Evolutionary conservation across 2,113 vertebrate species (phyloP).

Genomic region (Porphyrio hochstetteri): DNA sequence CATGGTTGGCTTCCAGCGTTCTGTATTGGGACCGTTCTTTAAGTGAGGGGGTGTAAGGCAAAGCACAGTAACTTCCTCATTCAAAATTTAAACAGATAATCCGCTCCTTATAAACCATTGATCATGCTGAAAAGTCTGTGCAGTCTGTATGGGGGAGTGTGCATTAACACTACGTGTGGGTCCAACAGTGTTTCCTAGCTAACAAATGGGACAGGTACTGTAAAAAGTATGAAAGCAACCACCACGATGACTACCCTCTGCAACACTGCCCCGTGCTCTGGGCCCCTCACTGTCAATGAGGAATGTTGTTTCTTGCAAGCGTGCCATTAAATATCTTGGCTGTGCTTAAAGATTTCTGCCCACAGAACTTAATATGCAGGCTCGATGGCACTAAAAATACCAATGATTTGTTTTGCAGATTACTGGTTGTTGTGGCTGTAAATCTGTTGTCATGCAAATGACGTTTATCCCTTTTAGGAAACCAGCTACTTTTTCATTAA

Average conservation of each 20-base stretch:
- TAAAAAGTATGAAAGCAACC: background rate
- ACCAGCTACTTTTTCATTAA: background rate
- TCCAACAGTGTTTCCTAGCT: background rate
- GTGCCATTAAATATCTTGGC: background rate
- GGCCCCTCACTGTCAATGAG: background rate
- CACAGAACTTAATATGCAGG: background rate
- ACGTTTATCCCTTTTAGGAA: background rate
- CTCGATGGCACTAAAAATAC: background rate
- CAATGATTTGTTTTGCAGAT: background rate
- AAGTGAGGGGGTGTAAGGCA: background rate
- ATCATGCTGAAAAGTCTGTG: background rate
- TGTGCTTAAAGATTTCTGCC: background rate
- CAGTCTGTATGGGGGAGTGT: background rate
- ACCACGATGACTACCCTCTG: background rate
- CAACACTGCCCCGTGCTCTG: background rate
- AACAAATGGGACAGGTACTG: background rate
- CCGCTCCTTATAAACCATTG: background rate
- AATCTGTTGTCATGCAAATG: background rate
- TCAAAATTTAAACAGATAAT: background rate
- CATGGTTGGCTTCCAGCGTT: background rate
- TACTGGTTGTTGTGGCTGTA: background rate
- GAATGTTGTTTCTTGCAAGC: background rate
- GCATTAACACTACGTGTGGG: background rate
- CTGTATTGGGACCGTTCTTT: rapidly evolving
- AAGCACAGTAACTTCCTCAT: background rate